phyloP scores from a whole-genome alignment of 2,113 vertebrate genomes.

The Istiophorus platypterus region DNA sequence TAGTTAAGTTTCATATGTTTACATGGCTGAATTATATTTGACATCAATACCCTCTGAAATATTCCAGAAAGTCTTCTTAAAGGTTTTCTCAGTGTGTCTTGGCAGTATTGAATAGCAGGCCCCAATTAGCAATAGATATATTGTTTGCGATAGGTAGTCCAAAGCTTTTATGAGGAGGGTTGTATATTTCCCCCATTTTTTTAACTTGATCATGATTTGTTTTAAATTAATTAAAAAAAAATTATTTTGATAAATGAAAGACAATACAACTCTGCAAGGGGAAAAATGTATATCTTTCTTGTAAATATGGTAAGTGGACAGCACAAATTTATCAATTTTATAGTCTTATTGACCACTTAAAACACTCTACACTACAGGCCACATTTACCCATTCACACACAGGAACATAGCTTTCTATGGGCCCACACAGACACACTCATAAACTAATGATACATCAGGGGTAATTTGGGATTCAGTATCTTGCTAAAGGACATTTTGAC shows the following conservation, averaged over 20 bases:
- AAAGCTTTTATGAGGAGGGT: background rate
- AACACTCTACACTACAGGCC: too few species aligned
- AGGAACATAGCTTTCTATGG: too few species aligned
- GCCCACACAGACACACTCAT: too few species aligned
- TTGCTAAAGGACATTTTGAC: too few species aligned
- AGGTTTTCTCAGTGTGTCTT: constrained; percentile 40
- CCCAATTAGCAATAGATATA: constrained; percentile 35
- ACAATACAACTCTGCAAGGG: background rate
- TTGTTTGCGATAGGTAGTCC: constrained; percentile 26
- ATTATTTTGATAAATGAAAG: background rate
- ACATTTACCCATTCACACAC: too few species aligned
- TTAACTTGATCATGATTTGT: background rate
- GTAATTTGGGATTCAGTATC: too few species aligned
- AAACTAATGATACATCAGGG: too few species aligned
- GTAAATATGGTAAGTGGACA: too few species aligned
- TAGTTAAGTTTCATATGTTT: constrained; percentile 59
- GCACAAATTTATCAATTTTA: too few species aligned
- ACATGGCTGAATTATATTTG: constrained; percentile 58
- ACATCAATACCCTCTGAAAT: constrained; percentile 55
- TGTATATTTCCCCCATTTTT: background rate
- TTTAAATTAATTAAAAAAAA: background rate
- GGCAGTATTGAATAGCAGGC: constrained; percentile 44
- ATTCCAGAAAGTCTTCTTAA: constrained; percentile 41
- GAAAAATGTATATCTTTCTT: background rate
- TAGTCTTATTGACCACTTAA: too few species aligned